phyloP scores from a whole-genome alignment of 2,113 vertebrate genomes.

The Chinchilla lanigera region DNA sequence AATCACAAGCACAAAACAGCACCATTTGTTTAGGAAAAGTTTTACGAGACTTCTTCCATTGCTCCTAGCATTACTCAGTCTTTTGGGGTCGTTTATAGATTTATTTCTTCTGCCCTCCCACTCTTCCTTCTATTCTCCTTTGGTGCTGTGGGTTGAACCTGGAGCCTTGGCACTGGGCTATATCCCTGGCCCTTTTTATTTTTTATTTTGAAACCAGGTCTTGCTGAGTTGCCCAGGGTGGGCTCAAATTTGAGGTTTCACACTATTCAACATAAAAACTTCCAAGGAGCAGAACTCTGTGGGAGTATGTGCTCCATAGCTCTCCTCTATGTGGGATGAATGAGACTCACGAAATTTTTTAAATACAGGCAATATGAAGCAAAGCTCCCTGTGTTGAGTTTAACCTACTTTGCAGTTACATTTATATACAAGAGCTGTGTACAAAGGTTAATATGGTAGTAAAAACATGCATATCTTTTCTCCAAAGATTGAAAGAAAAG shows the following conservation, averaged over 20 bases:
- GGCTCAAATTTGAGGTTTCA: background rate
- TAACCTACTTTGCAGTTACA: background rate
- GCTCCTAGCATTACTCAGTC: background rate
- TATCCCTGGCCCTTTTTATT: background rate
- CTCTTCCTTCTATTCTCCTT: background rate
- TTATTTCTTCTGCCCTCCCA: background rate
- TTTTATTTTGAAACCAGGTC: background rate
- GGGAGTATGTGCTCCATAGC: background rate
- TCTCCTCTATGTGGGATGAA: background rate
- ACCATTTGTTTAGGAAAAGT: background rate
- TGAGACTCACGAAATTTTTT: background rate
- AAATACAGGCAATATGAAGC: background rate
- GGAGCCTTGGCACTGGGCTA: background rate
- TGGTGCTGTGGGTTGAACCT: background rate
- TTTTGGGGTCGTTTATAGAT: background rate
- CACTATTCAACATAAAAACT: background rate
- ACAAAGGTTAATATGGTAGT: background rate
- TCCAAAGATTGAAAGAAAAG: background rate
- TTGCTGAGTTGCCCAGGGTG: background rate
- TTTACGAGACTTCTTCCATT: background rate
- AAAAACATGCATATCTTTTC: constrained; percentile 13
- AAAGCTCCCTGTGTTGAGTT: background rate
- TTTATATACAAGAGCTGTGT: background rate
- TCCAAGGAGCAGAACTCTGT: background rate
- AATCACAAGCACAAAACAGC: background rate